A percentile compares a stretch with the other conserved stretches of the same genome.
phyloP scores from a whole-genome alignment of 2,797 vertebrate genomes.

The Geotrypetes seraphini region DNA sequence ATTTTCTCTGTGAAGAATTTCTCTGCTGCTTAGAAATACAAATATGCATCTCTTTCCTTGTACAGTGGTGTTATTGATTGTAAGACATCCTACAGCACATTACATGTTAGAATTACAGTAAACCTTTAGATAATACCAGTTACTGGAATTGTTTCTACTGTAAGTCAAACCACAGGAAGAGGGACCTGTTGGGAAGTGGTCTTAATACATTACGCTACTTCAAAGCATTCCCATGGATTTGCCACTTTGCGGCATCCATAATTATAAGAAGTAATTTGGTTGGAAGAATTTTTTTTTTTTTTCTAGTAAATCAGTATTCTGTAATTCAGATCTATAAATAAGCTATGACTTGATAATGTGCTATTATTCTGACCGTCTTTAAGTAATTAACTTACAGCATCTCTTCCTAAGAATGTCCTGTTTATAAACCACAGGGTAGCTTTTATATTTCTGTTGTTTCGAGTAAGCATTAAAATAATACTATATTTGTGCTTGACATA shows the following conservation, averaged over 20 bases:
- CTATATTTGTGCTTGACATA: constrained; percentile 14
- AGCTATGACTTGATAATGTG: constrained; percentile 20
- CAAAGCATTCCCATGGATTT: constrained; percentile 8
- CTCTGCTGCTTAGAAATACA: neutral
- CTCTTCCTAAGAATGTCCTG: constrained; percentile 14
- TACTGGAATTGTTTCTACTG: constrained; percentile 24
- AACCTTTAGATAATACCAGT: constrained; percentile 29
- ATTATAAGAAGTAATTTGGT: constrained; percentile 11
- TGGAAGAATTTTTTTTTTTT: too few relatives aligned
- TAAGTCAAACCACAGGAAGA: constrained; percentile 35
- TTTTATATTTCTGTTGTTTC: constrained; percentile 16
- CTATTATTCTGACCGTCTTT: constrained; percentile 1
- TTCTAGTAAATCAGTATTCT: constrained; percentile 12
- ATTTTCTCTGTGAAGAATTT: too few relatives aligned
- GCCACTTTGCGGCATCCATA: constrained; percentile 14
- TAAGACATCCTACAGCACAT: constrained; percentile 19
- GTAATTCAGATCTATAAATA: constrained; percentile 12
- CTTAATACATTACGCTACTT: constrained; percentile 21
- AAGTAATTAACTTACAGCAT: constrained; percentile 13
- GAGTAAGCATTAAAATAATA: constrained; percentile 17
- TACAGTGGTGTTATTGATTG: constrained; percentile 30
- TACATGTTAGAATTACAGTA: constrained; percentile 41
- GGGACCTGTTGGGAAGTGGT: constrained; percentile 32
- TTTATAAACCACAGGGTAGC: constrained; percentile 13
- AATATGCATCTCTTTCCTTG: neutral